Evolutionary conservation across 1,140 invertebrate genomes (phyloP).

Genomic region (Brachionus sp.): DNA sequence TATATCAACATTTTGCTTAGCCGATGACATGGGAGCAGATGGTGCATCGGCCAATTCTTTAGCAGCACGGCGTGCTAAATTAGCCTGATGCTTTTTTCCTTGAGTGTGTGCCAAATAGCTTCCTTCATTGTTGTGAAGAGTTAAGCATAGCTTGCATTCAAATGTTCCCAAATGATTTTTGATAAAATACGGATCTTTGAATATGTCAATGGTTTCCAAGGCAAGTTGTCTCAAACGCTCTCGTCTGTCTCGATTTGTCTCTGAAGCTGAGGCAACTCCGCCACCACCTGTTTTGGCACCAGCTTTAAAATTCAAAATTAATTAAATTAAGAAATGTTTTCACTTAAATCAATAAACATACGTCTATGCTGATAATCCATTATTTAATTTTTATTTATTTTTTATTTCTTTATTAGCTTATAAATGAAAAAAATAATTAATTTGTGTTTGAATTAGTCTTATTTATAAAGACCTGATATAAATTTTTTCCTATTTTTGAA

Average conservation of each 20-base stretch:
- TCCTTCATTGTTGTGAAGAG: slow-evolving; percentile 98
- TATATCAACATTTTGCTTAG: slow-evolving; percentile 89
- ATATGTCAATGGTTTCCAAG: slow-evolving; percentile 93
- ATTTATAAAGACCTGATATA: background rate
- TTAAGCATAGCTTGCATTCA: slow-evolving; percentile 97
- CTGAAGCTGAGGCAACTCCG: slow-evolving; percentile 96
- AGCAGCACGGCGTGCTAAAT: slow-evolving; percentile 90
- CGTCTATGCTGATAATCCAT: slow-evolving; percentile 18
- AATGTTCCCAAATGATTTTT: slow-evolving; percentile 71
- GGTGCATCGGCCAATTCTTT: slow-evolving; percentile 95
- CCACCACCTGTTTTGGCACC: slow-evolving; percentile 98
- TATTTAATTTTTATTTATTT: background rate
- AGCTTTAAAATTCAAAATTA: slow-evolving; percentile 63
- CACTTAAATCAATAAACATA: background rate
- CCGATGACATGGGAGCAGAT: slow-evolving; percentile 79
- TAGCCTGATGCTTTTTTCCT: slow-evolving; percentile 99
- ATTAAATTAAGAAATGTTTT: background rate
- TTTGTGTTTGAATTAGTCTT: background rate
- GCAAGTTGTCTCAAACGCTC: slow-evolving; percentile 92
- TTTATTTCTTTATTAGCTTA: background rate
- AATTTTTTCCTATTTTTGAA: no score
- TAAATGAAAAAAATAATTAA: background rate
- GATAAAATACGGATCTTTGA: slow-evolving; percentile 66
- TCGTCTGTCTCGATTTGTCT: slow-evolving; percentile 90
- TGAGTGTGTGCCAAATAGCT: slow-evolving; percentile 99